Conservation (phyloP, 1,140 invertebrate genomes). For the Drosophila nigromelanica region DNA sequence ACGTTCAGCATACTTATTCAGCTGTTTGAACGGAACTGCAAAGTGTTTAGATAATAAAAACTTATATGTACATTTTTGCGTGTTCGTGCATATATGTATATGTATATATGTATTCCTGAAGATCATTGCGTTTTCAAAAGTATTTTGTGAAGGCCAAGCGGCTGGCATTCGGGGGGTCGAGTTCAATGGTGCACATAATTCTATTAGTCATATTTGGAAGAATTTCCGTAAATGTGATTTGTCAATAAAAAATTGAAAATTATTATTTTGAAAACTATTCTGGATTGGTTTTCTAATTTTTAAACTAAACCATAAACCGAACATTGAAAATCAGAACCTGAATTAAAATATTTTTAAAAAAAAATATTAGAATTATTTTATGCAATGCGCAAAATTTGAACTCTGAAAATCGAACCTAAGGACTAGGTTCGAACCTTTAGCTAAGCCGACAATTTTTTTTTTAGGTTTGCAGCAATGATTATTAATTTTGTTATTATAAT, state of each 20-base stretch:
- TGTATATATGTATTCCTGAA: constrained; percentile 36
- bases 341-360: too few species aligned
- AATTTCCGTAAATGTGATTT: constrained; percentile 16
- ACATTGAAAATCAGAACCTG: too few species aligned
- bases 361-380: too few species aligned
- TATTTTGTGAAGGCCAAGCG: constrained; percentile 60
- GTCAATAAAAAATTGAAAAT: neutral
- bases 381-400: too few species aligned
- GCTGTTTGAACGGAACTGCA: constrained; percentile 13
- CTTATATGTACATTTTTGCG: constrained; percentile 7
- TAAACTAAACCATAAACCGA: too few species aligned
- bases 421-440: too few species aligned
- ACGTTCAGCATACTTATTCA: neutral
- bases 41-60: constrained; percentile 51
- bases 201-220: constrained; percentile 34
- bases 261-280: too few species aligned
- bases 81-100: neutral
- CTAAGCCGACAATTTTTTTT: too few species aligned
- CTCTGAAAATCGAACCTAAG: too few species aligned
- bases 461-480: too few species aligned
- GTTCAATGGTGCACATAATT: constrained; percentile 63
- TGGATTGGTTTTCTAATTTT: too few species aligned
- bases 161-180: constrained; percentile 71
- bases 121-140: constrained; percentile 50
- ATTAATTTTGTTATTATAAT: too few species aligned